These are phyloP conservation scores for Apamea anceps DNA, from an alignment of 2,888 invertebrate species.

Conservation along the genomic window DNA sequence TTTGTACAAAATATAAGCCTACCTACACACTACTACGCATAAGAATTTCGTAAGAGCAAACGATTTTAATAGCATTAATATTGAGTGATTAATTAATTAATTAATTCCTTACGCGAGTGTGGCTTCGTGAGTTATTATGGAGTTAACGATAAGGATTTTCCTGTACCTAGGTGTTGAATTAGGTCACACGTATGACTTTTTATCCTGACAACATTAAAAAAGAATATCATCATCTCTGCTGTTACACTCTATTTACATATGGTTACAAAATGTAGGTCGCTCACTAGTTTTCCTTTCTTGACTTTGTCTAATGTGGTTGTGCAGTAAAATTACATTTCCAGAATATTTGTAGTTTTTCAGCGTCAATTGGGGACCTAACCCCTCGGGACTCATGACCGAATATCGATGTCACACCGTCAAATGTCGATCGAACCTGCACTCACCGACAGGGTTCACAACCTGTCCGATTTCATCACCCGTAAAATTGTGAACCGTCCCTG, in stretches of 20 bases:
- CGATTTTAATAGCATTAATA: slow-evolving; percentile 6
- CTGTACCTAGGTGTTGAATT: background rate
- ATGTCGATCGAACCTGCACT: too few species aligned
- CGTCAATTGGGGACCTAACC: too few species aligned
- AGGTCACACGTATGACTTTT: background rate
- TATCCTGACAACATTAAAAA: background rate
- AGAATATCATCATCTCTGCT: background rate
- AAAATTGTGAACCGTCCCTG: too few species aligned
- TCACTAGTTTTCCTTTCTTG: too few species aligned
- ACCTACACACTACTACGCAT: background rate
- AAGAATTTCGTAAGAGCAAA: background rate
- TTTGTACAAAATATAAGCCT: background rate
- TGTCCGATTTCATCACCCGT: too few species aligned
- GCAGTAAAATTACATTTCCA: too few species aligned
- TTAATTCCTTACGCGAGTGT: background rate
- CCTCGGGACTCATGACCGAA: background rate
- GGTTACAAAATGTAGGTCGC: background rate
- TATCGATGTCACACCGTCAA: background rate
- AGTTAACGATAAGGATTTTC: background rate
- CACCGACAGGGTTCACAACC: too few species aligned
- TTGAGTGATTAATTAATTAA: background rate
- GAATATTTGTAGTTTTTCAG: too few species aligned
- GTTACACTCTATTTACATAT: background rate
- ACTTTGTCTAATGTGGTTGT: too few species aligned
- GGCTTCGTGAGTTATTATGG: background rate